A percentile compares a stretch with the other conserved stretches of the same genome.
These are phyloP conservation scores for Caenorhabditis panamensis DNA, from an alignment of 2,888 invertebrate species.

Conservation along the genomic window DNA sequence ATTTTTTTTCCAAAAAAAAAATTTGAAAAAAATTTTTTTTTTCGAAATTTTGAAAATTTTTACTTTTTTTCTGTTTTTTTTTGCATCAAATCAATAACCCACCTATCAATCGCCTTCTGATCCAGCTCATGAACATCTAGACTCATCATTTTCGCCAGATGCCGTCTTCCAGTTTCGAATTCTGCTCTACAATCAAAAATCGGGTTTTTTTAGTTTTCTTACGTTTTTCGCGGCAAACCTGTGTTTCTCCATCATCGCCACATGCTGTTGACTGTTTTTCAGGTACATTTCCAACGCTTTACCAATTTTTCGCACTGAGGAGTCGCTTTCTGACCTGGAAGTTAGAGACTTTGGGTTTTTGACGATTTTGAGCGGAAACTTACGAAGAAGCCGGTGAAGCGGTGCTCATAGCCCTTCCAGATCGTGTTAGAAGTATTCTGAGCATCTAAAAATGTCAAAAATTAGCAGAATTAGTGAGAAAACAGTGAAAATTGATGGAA, in stretches of 20 bases:
- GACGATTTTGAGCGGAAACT: not conserved
- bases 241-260: conserved; percentile 72
- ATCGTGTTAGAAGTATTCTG: conserved; percentile 26
- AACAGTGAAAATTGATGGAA: not conserved
- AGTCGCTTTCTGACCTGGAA: conserved; percentile 41
- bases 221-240: conserved; percentile 37
- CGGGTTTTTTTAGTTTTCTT: no score
- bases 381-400: conserved; percentile 33
- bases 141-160: conserved; percentile 99
- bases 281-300: conserved; percentile 75
- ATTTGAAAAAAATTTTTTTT: no score
- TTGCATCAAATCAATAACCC: no score
- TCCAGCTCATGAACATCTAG: conserved; percentile 90
- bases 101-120: conserved; percentile 89
- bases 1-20: no score
- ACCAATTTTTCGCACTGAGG: conserved; percentile 67
- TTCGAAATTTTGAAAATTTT: no score
- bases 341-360: not conserved
- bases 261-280: conserved; percentile 79
- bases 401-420: conserved; percentile 37
- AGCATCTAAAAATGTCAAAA: conserved; percentile 40
- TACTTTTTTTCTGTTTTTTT: no score
- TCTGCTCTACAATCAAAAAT: conserved; percentile 83
- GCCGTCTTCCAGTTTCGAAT: conserved; percentile 93
- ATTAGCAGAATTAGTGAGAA: not conserved